Evolutionary conservation across 2,888 invertebrate genomes (phyloP).

Genomic region (Synanthedon tipuliformis): DNA sequence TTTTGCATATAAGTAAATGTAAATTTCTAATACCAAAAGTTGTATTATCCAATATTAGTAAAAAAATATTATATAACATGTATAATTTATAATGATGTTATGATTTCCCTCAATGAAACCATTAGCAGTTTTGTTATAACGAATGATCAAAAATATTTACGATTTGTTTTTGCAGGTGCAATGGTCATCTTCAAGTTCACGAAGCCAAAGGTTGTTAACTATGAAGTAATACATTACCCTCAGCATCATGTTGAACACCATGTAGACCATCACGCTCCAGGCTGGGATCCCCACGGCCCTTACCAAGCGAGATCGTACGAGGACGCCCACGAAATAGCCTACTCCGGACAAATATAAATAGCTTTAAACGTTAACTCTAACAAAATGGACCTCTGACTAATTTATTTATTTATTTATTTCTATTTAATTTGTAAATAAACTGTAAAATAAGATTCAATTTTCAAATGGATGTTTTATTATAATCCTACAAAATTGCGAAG

Average conservation of each 20-base stretch:
- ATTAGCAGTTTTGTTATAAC: background rate
- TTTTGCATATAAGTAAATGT: too few relatives aligned
- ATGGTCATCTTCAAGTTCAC: slow-evolving; percentile 89
- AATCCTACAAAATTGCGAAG: too few relatives aligned
- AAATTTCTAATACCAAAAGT: background rate
- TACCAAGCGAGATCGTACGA: slow-evolving; percentile 72
- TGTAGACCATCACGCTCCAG: slow-evolving; percentile 70
- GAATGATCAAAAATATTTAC: background rate
- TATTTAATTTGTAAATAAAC: slow-evolving; percentile 53
- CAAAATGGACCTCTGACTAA: slow-evolving; percentile 56
- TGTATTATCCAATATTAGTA: too few relatives aligned
- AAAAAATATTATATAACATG: too few relatives aligned
- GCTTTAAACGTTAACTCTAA: slow-evolving; percentile 23
- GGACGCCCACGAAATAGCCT: slow-evolving; percentile 72
- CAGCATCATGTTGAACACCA: slow-evolving; percentile 78
- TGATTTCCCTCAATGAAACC: background rate
- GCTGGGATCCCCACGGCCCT: slow-evolving; percentile 69
- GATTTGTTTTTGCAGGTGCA: slow-evolving; percentile 55
- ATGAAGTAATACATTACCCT: slow-evolving; percentile 88
- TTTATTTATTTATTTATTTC: slow-evolving; percentile 58
- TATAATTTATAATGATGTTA: background rate
- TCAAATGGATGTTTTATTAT: slow-evolving; percentile 20
- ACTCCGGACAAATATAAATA: slow-evolving; percentile 60
- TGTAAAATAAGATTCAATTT: slow-evolving; percentile 51
- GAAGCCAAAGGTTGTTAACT: slow-evolving; percentile 88